Conservation (phyloP, 2,888 invertebrate genomes). For the Chesias legatella region DNA sequence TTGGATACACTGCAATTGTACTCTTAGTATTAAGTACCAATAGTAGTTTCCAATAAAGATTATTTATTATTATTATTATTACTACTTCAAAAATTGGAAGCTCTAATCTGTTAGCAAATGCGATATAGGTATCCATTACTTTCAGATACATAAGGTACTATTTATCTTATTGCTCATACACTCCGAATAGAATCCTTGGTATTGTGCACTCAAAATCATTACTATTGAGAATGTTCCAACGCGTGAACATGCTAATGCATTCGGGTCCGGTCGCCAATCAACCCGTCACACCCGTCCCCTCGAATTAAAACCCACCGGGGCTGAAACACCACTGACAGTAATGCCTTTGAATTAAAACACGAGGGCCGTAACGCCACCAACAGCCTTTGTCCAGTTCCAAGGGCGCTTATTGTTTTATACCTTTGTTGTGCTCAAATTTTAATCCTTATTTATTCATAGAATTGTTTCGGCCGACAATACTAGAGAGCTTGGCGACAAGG, state of each 20-base stretch:
- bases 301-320: slow-evolving; percentile 46
- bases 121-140: no score
- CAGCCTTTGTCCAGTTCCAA: slow-evolving; percentile 76
- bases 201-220: slow-evolving; percentile 5
- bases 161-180: no score
- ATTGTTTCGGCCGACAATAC: slow-evolving; percentile 71
- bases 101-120: no score
- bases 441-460: slow-evolving; percentile 80
- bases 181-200: no score
- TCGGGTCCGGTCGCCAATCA: slow-evolving; percentile 36
- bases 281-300: slow-evolving; percentile 40
- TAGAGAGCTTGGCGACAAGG: slow-evolving; percentile 2
- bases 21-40: no score
- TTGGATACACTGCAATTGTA: no score
- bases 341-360: slow-evolving; percentile 56
- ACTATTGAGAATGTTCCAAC: slow-evolving; percentile 20
- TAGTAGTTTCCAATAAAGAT: no score
- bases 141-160: no score
- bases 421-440: slow-evolving; percentile 78
- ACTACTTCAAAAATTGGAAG: no score
- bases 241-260: slow-evolving; percentile 41
- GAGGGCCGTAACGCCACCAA: slow-evolving; percentile 65
- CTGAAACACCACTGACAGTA: no score
- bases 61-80: no score
- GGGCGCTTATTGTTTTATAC: slow-evolving; percentile 76